Evolutionary conservation across 1,140 invertebrate species (phyloP), one percentile per base, ranked within the genome.

Genomic region (Coptotermes formosanus): DNA sequence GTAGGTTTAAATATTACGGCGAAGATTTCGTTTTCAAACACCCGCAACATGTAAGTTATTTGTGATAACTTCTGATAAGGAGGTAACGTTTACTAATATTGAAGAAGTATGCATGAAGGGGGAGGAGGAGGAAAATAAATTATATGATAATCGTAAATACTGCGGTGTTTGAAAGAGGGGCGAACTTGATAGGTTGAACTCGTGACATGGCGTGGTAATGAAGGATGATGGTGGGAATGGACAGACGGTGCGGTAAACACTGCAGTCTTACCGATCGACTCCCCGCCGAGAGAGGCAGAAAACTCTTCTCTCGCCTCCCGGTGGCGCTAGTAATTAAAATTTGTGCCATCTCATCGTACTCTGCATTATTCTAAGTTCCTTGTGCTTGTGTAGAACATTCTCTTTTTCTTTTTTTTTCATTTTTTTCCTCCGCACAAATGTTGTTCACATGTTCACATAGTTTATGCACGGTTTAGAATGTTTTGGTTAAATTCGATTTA

Each of bases 301-400:
- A 64, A 64, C 59, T 64, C 21, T 64, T 23, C 83, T 44, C 59
- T 85, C 85, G 64, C 85, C 86, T 84, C 83, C 83, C 69, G 86
- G 83, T 85, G 86, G 86, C 83, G 86, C 83, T 85, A 84, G 86
- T 87, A 87, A 87, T 87, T 87, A 87, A 87, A 87, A 87, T 84
- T 87, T 81, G 59, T 87, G 86, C 86, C 86, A n/a, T 84, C 86
- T 87, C 86, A 87, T 85, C 83, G 32, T 84, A 84, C 82, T 87
- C 25, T 30, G 64, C 64, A 75, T 75, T 75, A 75, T 75, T 75
- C 64, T 75, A 30, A 75, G 25, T 75, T 75, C 64, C 64, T n/a
- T 75, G 25, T 30, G 64, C 25, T 75, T 75, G 25, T 75, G 64
- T 75, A 12, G 64, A 25, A 75, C 64, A n/a, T 75, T 75, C n/a